Percentiles rank a stretch among this genome's conserved stretches.
Conservation (phyloP, 2,888 invertebrate genomes). For the Tipula helvola region DNA sequence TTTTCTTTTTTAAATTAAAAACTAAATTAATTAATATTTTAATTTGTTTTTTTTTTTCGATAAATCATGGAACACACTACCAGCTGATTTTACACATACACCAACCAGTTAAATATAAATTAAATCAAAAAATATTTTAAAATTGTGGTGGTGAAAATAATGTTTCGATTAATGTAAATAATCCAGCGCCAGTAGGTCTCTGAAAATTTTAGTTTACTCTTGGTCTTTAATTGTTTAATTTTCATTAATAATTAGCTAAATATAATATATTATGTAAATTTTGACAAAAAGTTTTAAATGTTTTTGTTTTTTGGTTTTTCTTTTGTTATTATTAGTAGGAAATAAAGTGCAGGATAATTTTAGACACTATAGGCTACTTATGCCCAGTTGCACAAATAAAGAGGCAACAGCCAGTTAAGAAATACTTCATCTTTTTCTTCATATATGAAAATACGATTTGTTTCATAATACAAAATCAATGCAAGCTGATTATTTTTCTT, state of each 20-base stretch:
- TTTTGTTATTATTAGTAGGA: background rate
- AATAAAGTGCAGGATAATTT: background rate
- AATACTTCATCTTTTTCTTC: too few species aligned
- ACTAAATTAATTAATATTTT: background rate
- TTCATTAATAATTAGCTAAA: background rate
- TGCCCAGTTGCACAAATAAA: background rate
- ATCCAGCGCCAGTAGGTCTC: constrained; percentile 22
- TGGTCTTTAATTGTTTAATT: constrained; percentile 15
- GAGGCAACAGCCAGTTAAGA: too few species aligned
- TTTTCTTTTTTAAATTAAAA: background rate
- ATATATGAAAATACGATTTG: too few species aligned
- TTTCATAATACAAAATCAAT: too few species aligned
- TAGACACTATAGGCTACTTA: background rate
- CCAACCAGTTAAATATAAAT: background rate
- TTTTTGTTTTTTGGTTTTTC: background rate
- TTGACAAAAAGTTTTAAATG: constrained; percentile 11
- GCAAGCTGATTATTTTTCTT: too few species aligned
- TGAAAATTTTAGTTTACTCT: constrained; percentile 16
- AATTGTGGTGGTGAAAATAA: constrained; percentile 21
- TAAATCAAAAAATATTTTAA: background rate
- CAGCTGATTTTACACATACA: background rate
- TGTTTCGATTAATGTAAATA: constrained; percentile 24
- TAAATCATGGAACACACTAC: background rate
- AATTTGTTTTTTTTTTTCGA: background rate
- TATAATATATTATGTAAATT: background rate